Base-by-base conservation (phyloP, 2,797 vertebrate genomes). In the Melanotaenia trifasciata region DNA sequence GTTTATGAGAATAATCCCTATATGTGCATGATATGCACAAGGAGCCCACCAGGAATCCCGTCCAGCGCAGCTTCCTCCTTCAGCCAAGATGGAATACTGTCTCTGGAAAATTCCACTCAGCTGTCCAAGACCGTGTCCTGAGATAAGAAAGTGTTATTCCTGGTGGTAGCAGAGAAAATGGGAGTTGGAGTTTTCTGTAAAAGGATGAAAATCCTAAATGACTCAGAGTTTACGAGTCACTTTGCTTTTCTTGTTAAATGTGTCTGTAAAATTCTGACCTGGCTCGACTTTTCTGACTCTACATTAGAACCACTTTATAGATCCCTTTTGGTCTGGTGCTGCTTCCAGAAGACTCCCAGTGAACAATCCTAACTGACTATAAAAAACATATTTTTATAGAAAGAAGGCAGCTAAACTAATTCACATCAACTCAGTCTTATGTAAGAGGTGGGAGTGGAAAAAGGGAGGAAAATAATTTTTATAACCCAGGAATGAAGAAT, bases 41-140 rank as follows among this genome's bases (percentile, higher is more conserved):
- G 73, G 72, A 79, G 66, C 58, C 70, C 76, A 45, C 22, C 11
- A 47, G 79, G 63, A 62, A 54, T 43, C 56, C 24, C 9, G 35
- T 80, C 82, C 80, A 82, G 73, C 9, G 24, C 64, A 33, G 78
- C 70, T 72, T 84, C 75, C 79, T 83, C 60, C 78, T 75, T 62
- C n/a, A 26, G 50, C 72, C 38, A 11, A 79, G 72, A 84, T 65
- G 14, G 74, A 84, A 58, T 63, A 58, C 69, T 76, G 67, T 16
- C 73, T 75, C 74, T 88, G 90, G 91, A 93, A 94, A 89, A 89
- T 92, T 93, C 92, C 90, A 87, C 66, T 81, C 61, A 9, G 56
- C 22, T 8, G 33, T 90, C 86, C 92, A 91, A 84, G 81, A 80
- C 58, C 67, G 76, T 90, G 89, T 90, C 80, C 83, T 80, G 64